Percentiles rank a stretch among this genome's conserved stretches.
These are phyloP conservation scores for Dolichoris vasculosae DNA, from an alignment of 1,140 invertebrate species.

Conservation along the genomic window DNA sequence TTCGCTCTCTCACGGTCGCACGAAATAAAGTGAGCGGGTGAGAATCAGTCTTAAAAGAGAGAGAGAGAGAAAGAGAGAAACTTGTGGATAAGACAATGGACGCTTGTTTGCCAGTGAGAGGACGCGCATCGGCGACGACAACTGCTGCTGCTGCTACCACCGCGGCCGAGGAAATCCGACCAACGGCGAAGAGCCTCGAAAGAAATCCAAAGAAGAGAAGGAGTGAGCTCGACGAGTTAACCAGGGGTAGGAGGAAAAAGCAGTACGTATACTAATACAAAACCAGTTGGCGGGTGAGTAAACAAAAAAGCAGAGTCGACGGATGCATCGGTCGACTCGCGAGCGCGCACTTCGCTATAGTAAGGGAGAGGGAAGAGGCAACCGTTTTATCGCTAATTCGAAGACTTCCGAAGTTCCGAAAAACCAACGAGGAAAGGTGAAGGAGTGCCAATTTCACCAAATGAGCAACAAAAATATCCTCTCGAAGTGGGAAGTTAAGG, in stretches of 20 bases:
- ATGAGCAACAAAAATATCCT: too few relatives aligned
- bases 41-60: constrained; percentile 3
- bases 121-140: constrained; percentile 59
- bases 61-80: constrained; percentile 33
- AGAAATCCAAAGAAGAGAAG: constrained; percentile 54
- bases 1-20: constrained; percentile 66
- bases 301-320: constrained; percentile 72
- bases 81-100: constrained; percentile 47
- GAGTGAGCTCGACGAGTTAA: constrained; percentile 60
- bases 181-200: constrained; percentile 27
- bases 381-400: constrained; percentile 73
- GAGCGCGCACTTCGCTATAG: constrained; percentile 48
- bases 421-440: neutral
- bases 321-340: constrained; percentile 58
- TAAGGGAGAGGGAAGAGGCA: constrained; percentile 56
- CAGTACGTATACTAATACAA: constrained; percentile 65
- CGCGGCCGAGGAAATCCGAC: constrained; percentile 28
- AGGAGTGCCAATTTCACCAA: neutral
- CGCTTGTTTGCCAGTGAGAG: constrained; percentile 50
- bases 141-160: neutral
- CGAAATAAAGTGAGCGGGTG: constrained; percentile 58
- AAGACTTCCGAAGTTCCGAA: neutral
- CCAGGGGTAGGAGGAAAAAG: constrained; percentile 52
- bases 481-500: too few relatives aligned
- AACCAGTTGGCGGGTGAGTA: constrained; percentile 75